Evolutionary conservation across 2,113 vertebrate genomes (phyloP).

Genomic region (Oncorhynchus tshawytscha): DNA sequence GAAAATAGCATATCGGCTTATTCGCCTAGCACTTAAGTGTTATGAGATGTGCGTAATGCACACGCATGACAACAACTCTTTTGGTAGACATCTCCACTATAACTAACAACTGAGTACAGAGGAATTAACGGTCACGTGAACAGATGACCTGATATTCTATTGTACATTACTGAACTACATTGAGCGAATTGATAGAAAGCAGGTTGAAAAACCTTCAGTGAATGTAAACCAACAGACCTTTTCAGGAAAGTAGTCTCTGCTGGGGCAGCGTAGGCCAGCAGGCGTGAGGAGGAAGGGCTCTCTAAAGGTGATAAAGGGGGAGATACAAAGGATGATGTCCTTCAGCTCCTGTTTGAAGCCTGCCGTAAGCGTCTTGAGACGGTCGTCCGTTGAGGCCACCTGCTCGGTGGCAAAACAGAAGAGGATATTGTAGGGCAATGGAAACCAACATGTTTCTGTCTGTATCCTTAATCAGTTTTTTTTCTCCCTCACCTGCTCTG

Average conservation of each 20-base stretch:
- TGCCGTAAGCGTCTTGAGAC: constrained; percentile 84
- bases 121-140: background rate
- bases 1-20: too few species aligned
- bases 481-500: constrained; percentile 76
- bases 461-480: too few species aligned
- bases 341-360: constrained; percentile 94
- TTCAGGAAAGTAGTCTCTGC: constrained; percentile 93
- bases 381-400: constrained; percentile 87
- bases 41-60: too few species aligned
- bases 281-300: constrained; percentile 89
- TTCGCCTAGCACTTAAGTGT: too few species aligned
- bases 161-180: background rate
- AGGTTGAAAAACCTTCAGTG: background rate
- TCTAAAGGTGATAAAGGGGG: constrained; percentile 88
- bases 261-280: constrained; percentile 87
- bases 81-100: too few species aligned
- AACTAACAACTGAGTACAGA: too few species aligned
- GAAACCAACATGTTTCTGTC: too few species aligned
- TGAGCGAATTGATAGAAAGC: background rate
- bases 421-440: too few species aligned
- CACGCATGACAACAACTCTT: too few species aligned
- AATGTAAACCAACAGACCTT: constrained; percentile 60
- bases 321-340: constrained; percentile 94
- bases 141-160: background rate
- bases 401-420: constrained; percentile 75